A percentile compares a stretch with the other conserved stretches of the same genome.
These are phyloP conservation scores for Meganola albula DNA, from an alignment of 2,888 invertebrate genomes.

Conservation along the genomic window DNA sequence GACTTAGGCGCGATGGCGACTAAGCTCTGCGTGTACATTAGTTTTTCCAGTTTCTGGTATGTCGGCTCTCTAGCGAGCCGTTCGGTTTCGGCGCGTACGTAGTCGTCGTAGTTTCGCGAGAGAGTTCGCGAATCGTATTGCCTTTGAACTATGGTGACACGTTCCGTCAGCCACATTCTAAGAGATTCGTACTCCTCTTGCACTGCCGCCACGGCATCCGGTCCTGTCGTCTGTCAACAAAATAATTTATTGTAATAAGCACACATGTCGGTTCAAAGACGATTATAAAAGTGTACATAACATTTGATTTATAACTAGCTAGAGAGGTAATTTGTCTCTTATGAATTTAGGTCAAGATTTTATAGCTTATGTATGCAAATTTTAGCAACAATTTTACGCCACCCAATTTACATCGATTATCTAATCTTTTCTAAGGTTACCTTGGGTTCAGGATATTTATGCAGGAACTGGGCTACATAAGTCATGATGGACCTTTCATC, in stretches of 20 bases:
- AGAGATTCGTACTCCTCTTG: constrained; percentile 90
- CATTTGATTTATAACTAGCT: constrained; percentile 5
- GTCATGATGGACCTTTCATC: constrained; percentile 99
- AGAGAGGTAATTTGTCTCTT: neutral
- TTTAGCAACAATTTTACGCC: neutral
- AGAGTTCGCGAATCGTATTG: constrained; percentile 85
- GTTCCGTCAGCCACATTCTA: constrained; percentile 88
- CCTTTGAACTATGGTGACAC: constrained; percentile 86
- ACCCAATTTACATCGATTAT: neutral
- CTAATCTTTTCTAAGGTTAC: no score
- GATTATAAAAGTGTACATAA: neutral
- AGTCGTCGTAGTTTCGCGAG: constrained; percentile 89
- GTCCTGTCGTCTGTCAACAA: constrained; percentile 77
- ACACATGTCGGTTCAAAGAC: constrained; percentile 4
- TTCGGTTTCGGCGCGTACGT: constrained; percentile 86
- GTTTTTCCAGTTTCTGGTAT: constrained; percentile 86
- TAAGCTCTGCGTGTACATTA: constrained; percentile 88
- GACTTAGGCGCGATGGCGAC: constrained; percentile 89
- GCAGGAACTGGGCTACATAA: constrained; percentile 97
- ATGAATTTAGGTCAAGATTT: neutral
- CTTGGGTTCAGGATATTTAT: constrained; percentile 94
- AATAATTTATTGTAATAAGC: constrained; percentile 6
- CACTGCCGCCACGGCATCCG: constrained; percentile 85
- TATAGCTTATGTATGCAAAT: neutral
- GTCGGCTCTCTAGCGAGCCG: constrained; percentile 83